phyloP scores from a whole-genome alignment of 1,140 invertebrate species.

The Chrysopa pallens region DNA sequence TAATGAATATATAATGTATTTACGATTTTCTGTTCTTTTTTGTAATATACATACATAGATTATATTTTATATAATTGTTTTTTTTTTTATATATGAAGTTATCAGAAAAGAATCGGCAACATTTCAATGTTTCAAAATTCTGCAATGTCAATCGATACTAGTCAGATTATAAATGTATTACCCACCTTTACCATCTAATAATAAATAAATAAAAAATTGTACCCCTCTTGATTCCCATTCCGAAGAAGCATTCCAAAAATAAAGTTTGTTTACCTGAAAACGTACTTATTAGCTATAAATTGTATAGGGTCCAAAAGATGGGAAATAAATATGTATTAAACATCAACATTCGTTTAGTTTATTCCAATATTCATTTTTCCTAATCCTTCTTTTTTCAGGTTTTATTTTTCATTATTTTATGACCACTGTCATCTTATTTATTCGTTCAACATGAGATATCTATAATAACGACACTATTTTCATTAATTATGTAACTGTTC shows the following conservation, averaged over 20 bases:
- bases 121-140: background rate
- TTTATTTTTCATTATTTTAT: no score
- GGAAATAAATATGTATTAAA: slow-evolving; percentile 26
- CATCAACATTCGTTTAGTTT: background rate
- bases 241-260: slow-evolving; percentile 22
- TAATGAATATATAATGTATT: no score
- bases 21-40: no score
- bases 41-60: no score
- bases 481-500: no score
- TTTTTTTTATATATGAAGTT: no score
- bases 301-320: slow-evolving; percentile 28
- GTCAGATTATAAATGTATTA: slow-evolving; percentile 20
- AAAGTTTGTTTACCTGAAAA: slow-evolving; percentile 27
- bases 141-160: slow-evolving; percentile 16
- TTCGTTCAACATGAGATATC: no score
- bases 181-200: slow-evolving; percentile 11
- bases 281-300: slow-evolving; percentile 25
- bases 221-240: slow-evolving; percentile 15
- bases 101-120: no score
- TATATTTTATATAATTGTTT: no score
- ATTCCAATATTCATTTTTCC: background rate
- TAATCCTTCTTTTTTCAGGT: background rate
- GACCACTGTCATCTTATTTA: no score
- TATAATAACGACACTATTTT: no score
- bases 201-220: slow-evolving; percentile 10